Base-by-base conservation (phyloP, 2,113 vertebrate species). In the Pseudonaja textilis region DNA sequence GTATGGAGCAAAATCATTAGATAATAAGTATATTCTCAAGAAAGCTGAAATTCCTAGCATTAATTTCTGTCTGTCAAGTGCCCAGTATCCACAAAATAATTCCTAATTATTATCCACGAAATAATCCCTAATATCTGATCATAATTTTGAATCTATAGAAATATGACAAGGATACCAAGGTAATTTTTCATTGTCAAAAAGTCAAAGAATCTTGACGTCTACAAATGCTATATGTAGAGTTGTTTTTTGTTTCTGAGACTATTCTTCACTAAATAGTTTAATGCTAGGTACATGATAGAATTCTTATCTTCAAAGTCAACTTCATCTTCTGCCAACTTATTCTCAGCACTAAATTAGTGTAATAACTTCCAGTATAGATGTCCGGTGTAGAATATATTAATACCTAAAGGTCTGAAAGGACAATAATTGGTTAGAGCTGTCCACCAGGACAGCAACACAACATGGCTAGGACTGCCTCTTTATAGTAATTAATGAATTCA, bases 1-100 rank as follows among this genome's bases (percentile, higher is more conserved):
- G 98, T 98, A 92, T n/a, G 29, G 47, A 93, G 89, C 93, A 59
- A 14, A n/a, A 94, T 34, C 45, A 56, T 85, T 81, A 90, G 2
- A 91, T 5, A 14, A 18, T 57, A 23, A 57, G 1, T 23, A 50
- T 92, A 22, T 29, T 87, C 74, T 81, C 34, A 81, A 81, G 18
- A 81, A 1, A 42, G 18, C 18, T 81, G 34, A 81, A 52, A 39
- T 5, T 89, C 5, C 1, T 42, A 57, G 34, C 69, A 81, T 81
- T 81, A 81, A 81, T 81, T 81, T 81, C 34, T 81, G 18, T 81
- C 74, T 22, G 34, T 22, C 34, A 81, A 39, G 64, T 1, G 18
- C 34, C 69, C 34, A 81, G 8, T 81, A 81, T 81, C 34, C 74
- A 81, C 18, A 81, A 81, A 39, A 81, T 14, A 74, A 18, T 74